Evolutionary conservation across 2,888 invertebrate genomes (phyloP).

Genomic region (Neria commutata): DNA sequence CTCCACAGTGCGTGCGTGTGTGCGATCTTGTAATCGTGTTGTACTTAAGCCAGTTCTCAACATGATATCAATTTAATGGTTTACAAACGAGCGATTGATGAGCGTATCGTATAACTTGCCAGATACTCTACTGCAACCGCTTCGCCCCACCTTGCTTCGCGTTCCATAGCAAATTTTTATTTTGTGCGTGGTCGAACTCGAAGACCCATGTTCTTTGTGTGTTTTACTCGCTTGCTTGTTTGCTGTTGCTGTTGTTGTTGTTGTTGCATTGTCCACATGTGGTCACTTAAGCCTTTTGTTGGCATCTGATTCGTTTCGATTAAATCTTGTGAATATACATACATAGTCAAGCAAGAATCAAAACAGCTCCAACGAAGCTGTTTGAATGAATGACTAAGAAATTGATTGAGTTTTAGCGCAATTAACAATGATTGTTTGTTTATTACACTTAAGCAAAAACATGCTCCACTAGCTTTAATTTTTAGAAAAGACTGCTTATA

Average conservation of each 20-base stretch:
- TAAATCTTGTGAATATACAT: conserved; percentile 2
- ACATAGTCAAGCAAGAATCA: conserved; percentile 15
- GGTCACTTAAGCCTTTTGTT: conserved; percentile 6
- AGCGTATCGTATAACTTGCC: conserved; percentile 37
- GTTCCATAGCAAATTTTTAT: no score
- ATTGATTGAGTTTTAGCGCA: conserved; percentile 45
- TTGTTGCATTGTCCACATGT: conserved; percentile 12
- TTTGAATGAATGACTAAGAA: conserved; percentile 36
- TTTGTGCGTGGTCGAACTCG: no score
- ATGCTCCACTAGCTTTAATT: no score
- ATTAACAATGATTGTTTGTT: conserved; percentile 43
- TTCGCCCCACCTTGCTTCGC: background rate
- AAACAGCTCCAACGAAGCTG: conserved; percentile 3
- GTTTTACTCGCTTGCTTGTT: conserved; percentile 15
- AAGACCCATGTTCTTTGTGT: no score
- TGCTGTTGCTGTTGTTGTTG: conserved; percentile 7
- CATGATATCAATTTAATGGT: conserved; percentile 55
- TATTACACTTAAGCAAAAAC: no score
- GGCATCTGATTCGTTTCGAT: background rate
- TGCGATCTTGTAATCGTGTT: conserved; percentile 55
- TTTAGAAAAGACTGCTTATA: no score
- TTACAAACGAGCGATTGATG: conserved; percentile 45
- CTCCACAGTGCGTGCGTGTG: conserved; percentile 39
- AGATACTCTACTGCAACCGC: background rate
- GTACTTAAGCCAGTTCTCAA: conserved; percentile 49